These are phyloP conservation scores for Drosophila merina DNA, from an alignment of 2,888 invertebrate species.

Conservation along the genomic window DNA sequence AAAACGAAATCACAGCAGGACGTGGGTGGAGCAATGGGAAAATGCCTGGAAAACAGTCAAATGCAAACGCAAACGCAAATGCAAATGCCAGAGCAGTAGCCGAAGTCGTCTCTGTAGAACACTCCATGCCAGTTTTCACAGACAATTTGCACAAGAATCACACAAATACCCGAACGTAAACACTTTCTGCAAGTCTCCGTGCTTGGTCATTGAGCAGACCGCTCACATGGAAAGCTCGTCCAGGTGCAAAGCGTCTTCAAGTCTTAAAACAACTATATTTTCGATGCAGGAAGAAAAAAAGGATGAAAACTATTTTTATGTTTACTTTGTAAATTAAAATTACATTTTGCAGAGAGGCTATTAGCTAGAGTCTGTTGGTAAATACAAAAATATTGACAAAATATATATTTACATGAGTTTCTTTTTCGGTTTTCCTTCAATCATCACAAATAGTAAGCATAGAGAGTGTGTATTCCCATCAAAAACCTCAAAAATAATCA, in stretches of 20 bases:
- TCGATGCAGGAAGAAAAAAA: neutral
- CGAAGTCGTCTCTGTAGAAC: constrained; percentile 13
- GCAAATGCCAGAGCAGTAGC: constrained; percentile 22
- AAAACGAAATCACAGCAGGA: constrained; percentile 54
- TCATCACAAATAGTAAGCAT: too few relatives aligned
- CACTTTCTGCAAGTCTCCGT: constrained; percentile 18
- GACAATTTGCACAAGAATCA: constrained; percentile 68
- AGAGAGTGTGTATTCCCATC: too few relatives aligned
- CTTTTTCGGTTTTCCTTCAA: too few relatives aligned
- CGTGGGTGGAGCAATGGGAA: constrained; percentile 27
- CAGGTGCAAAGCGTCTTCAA: constrained; percentile 43
- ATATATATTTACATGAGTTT: neutral
- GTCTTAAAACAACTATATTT: neutral
- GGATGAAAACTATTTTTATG: neutral
- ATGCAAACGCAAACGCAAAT: constrained; percentile 38
- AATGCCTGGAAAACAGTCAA: constrained; percentile 18
- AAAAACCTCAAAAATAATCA: neutral
- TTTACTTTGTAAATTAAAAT: neutral
- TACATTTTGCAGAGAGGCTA: neutral
- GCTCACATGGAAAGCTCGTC: constrained; percentile 61
- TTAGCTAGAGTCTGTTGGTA: too few relatives aligned
- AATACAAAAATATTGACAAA: neutral
- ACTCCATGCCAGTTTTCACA: constrained; percentile 54
- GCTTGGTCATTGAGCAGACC: constrained; percentile 50
- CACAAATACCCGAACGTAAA: constrained; percentile 41